Evolutionary conservation across 2,113 vertebrate species (phyloP).

Genomic region (Melozone crissalis): DNA sequence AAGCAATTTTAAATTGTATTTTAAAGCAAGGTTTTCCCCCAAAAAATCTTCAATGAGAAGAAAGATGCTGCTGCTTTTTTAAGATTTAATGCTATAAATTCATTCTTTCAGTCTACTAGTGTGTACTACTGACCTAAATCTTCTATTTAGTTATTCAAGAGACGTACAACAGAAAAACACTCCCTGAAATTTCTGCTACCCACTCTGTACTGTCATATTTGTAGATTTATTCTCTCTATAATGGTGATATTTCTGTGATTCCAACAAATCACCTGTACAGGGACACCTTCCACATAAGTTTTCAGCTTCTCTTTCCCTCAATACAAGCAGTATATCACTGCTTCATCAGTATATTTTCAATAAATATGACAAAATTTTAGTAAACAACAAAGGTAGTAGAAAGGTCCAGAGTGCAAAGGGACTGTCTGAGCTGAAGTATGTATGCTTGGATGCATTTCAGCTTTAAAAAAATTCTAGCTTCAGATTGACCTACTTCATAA

Average conservation of each 20-base stretch:
- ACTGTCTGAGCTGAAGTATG: not conserved
- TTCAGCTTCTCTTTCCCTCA: not conserved
- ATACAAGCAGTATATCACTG: not conserved
- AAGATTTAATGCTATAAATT: not conserved
- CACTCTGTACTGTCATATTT: not conserved
- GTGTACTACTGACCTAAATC: not conserved
- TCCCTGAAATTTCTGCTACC: not conserved
- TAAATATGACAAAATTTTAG: not conserved
- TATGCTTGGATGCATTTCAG: not conserved
- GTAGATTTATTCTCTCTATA: not conserved
- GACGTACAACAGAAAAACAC: not conserved
- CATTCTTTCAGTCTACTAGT: not conserved
- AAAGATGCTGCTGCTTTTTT: not conserved
- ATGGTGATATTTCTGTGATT: not conserved
- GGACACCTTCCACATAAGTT: not conserved
- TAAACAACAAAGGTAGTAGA: not conserved
- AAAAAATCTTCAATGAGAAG: not conserved
- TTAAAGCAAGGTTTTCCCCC: not conserved
- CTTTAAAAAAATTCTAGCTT: not conserved
- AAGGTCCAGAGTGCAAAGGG: not conserved
- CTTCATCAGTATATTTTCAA: not conserved
- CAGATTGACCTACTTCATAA: not conserved
- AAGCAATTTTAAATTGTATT: not conserved
- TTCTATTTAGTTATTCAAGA: not conserved
- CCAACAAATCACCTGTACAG: not conserved